A percentile compares a stretch with the other conserved stretches of the same genome.
These are phyloP conservation scores for human (Homo sapiens) DNA, from an alignment of 2,113 vertebrate species.

Conservation along the genomic window GRCh38 chr2:143833501-143834000, in stretches of 20 bases:
- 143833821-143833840: neutral
- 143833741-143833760: constrained; percentile 29
- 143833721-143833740: neutral
- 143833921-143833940: neutral
- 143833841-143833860: neutral
- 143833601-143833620: constrained; percentile 72
- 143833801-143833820: neutral
- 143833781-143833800: neutral
- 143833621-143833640: constrained; percentile 53
- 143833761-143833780: neutral
- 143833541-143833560: constrained; percentile 71
- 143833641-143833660: neutral
- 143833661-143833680: neutral
- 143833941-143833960: neutral
- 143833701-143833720: constrained; percentile 46
- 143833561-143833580: constrained; percentile 78
- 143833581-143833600: constrained; percentile 76
- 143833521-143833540: constrained; percentile 80
- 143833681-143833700: constrained; percentile 37
- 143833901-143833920: constrained; percentile 10
- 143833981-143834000: neutral
- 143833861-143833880: neutral
- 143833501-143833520: constrained; percentile 73
- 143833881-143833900: neutral
- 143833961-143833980: constrained; percentile 13